phyloP scores from a whole-genome alignment of 2,797 vertebrate genomes.

The Scyliorhinus canicula region DNA sequence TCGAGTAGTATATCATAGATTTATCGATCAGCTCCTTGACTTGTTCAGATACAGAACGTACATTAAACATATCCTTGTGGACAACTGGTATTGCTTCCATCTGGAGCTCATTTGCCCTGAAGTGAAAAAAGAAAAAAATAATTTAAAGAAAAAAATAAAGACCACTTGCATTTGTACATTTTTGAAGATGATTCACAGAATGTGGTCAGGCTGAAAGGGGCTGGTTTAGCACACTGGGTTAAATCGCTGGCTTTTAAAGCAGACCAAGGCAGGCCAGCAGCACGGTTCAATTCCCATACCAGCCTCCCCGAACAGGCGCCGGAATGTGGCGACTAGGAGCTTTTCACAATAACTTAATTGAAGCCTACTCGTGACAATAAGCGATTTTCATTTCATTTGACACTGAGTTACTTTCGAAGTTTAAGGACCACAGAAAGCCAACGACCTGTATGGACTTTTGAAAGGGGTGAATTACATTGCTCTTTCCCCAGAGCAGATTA shows the following conservation, averaged over 20 bases:
- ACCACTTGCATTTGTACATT: not conserved
- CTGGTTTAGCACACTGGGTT: no score
- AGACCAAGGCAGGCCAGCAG: no score
- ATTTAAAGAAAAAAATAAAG: no score
- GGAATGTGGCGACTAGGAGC: no score
- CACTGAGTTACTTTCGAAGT: not conserved
- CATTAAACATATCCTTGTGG: not conserved
- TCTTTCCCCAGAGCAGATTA: not conserved
- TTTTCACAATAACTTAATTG: no score
- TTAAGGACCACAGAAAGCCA: no score
- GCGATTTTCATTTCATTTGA: no score
- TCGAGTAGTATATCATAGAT: not conserved
- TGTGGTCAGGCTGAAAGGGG: not conserved
- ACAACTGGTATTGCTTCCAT: not conserved
- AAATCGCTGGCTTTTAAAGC: no score
- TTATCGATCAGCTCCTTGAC: not conserved
- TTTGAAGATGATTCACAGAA: not conserved
- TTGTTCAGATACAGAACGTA: not conserved
- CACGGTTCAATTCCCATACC: no score
- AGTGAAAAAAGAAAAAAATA: not conserved
- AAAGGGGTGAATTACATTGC: not conserved
- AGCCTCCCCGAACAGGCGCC: no score
- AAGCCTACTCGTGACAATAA: no score
- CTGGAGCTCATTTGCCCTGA: not conserved
- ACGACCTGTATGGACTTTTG: not conserved